Base-by-base conservation (phyloP, 2,113 vertebrate genomes). In the Cavia aperea region DNA sequence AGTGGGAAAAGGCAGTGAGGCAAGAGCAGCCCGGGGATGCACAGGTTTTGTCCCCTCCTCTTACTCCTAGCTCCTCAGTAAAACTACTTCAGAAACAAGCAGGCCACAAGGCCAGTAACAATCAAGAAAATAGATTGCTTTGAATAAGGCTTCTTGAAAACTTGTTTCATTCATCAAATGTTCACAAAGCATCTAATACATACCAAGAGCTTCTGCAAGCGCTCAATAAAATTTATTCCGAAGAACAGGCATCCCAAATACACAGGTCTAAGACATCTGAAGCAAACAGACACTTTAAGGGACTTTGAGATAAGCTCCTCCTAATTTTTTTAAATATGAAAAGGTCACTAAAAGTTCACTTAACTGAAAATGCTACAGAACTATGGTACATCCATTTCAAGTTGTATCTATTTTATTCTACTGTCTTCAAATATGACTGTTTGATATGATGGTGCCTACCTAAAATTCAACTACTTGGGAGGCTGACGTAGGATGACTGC, bases 231-330 rank as follows among this genome's bases (percentile, higher is more conserved):
- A 73, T 68, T 89, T 78, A 78, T 49, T 8, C 7, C 29, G 26
- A 46, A 75, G 6, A 62, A 93, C 36, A 81, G 39, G 81, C 46
- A 83, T 18, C 63, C 51, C 83, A 63, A 81, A 70, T 70, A 90
- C 81, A 86, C 9, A 92, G 29, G 51, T 29, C 83, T 43, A 81
- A 86, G 39, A 56, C 66, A 73, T 66, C 23, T 86, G 56, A 89
- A 95, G 81, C 26, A 70, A 91, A 86, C 93, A 90, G 49, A n/a
- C 36, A 82, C 89, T 92, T 94, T 49, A 43, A 86, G 92, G 89
- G 51, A 93, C 43, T 90, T 15, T 77, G 51, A 90, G 86, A 93
- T 89, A 86, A 94, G 60, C 39, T 72, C 33, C 23, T 93, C 31
- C 90, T 31, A 95, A 85, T 16, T 2, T 10, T 31, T 70, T 33